A percentile compares a stretch with the other conserved stretches of the same genome.
phyloP scores from a whole-genome alignment of 2,113 vertebrate genomes.

The Nestor notabilis region DNA sequence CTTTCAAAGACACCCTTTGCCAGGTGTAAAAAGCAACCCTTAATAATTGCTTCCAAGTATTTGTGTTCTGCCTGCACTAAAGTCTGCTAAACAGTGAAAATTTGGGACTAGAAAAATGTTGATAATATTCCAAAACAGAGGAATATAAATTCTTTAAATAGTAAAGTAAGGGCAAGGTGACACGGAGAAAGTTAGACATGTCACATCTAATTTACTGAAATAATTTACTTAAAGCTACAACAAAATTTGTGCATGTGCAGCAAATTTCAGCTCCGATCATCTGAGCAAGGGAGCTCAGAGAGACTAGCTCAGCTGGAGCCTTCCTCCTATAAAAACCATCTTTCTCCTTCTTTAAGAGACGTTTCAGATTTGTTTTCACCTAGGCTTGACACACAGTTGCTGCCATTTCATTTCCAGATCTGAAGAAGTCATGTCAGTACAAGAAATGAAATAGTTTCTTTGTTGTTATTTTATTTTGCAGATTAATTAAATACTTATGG shows the following conservation, averaged over 20 bases:
- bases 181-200: not conserved
- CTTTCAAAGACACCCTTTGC: not conserved
- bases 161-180: not conserved
- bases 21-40: not conserved
- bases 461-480: not conserved
- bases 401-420: conserved; percentile 42
- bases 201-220: not conserved
- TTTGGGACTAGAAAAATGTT: not conserved
- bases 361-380: conserved; percentile 6
- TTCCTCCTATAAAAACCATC: not conserved
- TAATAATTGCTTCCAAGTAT: not conserved
- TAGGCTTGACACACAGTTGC: not conserved
- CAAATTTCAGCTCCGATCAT: not conserved
- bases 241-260: not conserved
- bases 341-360: not conserved
- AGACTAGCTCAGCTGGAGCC: not conserved
- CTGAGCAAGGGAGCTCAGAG: not conserved
- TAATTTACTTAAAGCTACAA: not conserved
- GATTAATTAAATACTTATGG: conserved; percentile 59
- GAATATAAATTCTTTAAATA: not conserved
- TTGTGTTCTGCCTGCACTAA: not conserved
- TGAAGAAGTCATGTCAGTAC: conserved; percentile 47
- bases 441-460: conserved; percentile 2
- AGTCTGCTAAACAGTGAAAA: not conserved
- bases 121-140: not conserved